These are phyloP conservation scores for Cirrhinus molitorella DNA, from an alignment of 2,797 vertebrate species.

Conservation along the genomic window DNA sequence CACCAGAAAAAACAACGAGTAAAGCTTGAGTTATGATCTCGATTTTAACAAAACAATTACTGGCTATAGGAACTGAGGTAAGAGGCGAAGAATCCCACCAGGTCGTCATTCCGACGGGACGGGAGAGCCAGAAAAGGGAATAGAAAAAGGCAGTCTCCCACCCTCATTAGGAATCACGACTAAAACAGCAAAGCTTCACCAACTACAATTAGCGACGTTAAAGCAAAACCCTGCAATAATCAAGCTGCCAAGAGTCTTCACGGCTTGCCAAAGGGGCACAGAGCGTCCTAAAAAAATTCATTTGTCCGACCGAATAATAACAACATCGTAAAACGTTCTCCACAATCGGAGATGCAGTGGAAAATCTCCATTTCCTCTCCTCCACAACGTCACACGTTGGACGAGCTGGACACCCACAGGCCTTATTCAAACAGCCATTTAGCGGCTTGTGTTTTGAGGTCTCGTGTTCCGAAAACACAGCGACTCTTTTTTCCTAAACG, in stretches of 20 bases:
- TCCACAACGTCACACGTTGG: slow-evolving; percentile 48
- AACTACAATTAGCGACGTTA: neutral
- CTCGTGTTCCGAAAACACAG: slow-evolving; percentile 58
- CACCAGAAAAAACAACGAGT: neutral
- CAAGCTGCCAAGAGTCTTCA: neutral
- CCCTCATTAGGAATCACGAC: slow-evolving; percentile 25
- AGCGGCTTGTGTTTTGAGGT: slow-evolving; percentile 57
- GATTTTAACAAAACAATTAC: slow-evolving; percentile 9
- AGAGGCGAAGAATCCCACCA: neutral
- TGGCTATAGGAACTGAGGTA: slow-evolving; percentile 10
- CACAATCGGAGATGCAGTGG: slow-evolving; percentile 49
- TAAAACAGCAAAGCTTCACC: slow-evolving; percentile 13
- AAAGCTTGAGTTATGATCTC: neutral
- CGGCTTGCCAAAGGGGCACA: slow-evolving; percentile 11
- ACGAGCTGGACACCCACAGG: slow-evolving; percentile 48
- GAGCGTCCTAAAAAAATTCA: slow-evolving; percentile 30
- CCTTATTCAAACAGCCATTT: slow-evolving; percentile 53
- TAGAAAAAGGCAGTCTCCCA: neutral
- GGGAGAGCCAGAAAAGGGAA: neutral
- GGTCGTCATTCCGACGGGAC: neutral
- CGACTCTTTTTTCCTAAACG: slow-evolving; percentile 47
- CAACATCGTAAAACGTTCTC: slow-evolving; percentile 33
- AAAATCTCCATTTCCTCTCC: slow-evolving; percentile 46
- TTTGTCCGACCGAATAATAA: slow-evolving; percentile 47
- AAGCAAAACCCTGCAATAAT: slow-evolving; percentile 20